phyloP scores from a whole-genome alignment of 2,888 invertebrate genomes.

The Ormyrus labotus region DNA sequence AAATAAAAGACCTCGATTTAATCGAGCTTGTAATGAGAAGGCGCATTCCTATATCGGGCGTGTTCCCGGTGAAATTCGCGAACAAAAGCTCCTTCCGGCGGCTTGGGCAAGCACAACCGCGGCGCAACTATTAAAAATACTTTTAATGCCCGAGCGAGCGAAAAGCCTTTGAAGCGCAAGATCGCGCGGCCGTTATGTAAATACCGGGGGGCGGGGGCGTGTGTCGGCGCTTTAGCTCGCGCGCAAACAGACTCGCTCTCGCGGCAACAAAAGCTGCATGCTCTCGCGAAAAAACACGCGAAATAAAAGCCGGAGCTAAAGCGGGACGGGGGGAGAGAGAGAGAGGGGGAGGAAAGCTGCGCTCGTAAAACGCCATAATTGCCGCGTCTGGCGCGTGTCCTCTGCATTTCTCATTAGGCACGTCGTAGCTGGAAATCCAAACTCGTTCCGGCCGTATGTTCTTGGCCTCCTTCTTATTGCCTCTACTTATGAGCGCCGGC shows the following conservation, averaged over 20 bases:
- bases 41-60: no score
- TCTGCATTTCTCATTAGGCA: constrained; percentile 30
- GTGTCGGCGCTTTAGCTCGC: neutral
- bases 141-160: no score
- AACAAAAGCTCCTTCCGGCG: no score
- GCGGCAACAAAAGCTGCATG: neutral
- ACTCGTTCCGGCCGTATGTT: constrained; percentile 34
- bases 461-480: constrained; percentile 10
- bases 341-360: neutral
- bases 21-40: no score
- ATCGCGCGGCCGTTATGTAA: no score
- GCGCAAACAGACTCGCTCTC: neutral
- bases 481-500: constrained; percentile 30
- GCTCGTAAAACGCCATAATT: constrained; percentile 22
- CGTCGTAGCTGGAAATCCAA: constrained; percentile 40
- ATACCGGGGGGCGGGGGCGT: no score
- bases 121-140: no score
- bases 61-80: no score
- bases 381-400: neutral
- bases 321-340: no score
- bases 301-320: neutral
- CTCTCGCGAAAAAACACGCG: neutral
- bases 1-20: no score
- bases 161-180: no score
- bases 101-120: no score